Conservation (phyloP, 2,113 vertebrate species). For the Elgaria multicarinata region DNA sequence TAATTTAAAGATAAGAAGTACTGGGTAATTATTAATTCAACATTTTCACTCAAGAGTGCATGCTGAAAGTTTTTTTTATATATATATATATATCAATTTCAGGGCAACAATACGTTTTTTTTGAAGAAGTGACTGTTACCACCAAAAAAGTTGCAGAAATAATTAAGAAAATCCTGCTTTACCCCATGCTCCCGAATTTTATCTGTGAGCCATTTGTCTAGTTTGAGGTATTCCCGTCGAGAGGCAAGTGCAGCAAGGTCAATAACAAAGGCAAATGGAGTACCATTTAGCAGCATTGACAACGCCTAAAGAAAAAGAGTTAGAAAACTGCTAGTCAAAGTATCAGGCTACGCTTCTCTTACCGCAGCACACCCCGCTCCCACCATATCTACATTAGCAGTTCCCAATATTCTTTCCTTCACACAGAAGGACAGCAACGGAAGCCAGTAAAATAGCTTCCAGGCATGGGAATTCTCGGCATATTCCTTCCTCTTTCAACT, state of each 20-base stretch:
- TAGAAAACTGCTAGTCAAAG: slow-evolving; percentile 63
- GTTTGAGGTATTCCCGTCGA: slow-evolving; percentile 99
- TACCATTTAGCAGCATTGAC: slow-evolving; percentile 99
- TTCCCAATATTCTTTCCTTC: neutral
- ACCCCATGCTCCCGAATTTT: slow-evolving; percentile 99
- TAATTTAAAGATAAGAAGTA: neutral
- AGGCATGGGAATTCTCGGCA: neutral
- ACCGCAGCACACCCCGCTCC: neutral
- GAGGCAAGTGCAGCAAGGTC: slow-evolving; percentile 99
- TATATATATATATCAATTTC: too few species aligned
- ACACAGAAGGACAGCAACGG: neutral
- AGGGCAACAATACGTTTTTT: slow-evolving; percentile 31
- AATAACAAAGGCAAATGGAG: slow-evolving; percentile 99
- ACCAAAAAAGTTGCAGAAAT: slow-evolving; percentile 52
- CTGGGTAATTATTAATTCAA: slow-evolving; percentile 43
- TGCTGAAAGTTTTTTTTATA: slow-evolving; percentile 28
- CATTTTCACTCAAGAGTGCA: slow-evolving; percentile 9
- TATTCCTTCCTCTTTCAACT: neutral
- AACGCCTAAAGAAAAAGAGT: slow-evolving; percentile 86
- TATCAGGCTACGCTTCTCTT: slow-evolving; percentile 31
- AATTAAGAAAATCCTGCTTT: slow-evolving; percentile 74
- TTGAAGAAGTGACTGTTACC: slow-evolving; percentile 44
- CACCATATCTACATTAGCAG: neutral
- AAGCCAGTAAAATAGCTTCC: neutral
- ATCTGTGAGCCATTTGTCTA: slow-evolving; percentile 99